phyloP scores from a whole-genome alignment of 2,888 invertebrate species.

The Eilema depressum region DNA sequence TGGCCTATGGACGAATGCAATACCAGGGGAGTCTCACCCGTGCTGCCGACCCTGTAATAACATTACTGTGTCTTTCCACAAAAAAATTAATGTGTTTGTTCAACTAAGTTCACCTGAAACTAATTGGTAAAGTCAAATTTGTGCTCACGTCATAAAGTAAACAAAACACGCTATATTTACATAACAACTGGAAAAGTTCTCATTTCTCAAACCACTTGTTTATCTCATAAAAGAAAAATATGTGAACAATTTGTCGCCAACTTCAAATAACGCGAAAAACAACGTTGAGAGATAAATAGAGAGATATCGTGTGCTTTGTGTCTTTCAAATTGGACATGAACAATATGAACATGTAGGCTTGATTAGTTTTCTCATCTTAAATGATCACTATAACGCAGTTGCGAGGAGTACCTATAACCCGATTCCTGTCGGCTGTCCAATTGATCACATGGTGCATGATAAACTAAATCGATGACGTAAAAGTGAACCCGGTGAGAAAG shows the following conservation, averaged over 20 bases:
- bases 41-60: too few relatives aligned
- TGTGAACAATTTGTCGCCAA: conserved; percentile 11
- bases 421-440: too few relatives aligned
- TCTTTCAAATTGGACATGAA: not conserved
- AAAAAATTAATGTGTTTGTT: not conserved
- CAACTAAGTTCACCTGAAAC: not conserved
- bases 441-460: too few relatives aligned
- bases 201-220: conserved; percentile 11
- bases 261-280: conserved; percentile 11
- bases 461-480: too few relatives aligned
- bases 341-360: not conserved
- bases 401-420: too few relatives aligned
- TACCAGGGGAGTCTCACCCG: too few relatives aligned
- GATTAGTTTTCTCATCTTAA: not conserved
- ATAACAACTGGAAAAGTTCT: conserved; percentile 1
- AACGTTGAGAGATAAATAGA: not conserved
- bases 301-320: not conserved
- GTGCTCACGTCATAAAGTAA: not conserved
- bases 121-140: conserved; percentile 5
- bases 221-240: conserved; percentile 13
- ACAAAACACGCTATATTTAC: not conserved
- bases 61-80: too few relatives aligned
- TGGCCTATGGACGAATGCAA: too few relatives aligned
- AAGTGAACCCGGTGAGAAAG: too few relatives aligned
- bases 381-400: too few relatives aligned